phyloP scores from a whole-genome alignment of 2,113 vertebrate species.

The Xerus inauris region DNA sequence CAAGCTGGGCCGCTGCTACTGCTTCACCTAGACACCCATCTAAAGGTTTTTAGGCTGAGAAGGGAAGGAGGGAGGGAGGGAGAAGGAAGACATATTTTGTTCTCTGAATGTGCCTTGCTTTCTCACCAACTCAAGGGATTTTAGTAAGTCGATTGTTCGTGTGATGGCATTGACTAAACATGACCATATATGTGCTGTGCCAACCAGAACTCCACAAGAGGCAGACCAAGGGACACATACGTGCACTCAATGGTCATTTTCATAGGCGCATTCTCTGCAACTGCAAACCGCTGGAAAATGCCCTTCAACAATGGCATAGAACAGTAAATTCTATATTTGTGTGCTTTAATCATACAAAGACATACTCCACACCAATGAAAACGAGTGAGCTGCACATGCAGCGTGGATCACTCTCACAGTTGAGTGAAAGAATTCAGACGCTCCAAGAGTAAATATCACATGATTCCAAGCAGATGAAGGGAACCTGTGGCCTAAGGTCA shows the following conservation, averaged over 20 bases:
- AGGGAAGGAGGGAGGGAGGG: neutral
- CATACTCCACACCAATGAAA: neutral
- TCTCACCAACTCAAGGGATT: neutral
- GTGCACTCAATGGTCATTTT: neutral
- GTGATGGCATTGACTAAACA: neutral
- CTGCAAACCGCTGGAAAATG: neutral
- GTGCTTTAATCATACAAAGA: too few relatives aligned
- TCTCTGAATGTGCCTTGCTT: neutral
- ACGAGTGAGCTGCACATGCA: too few relatives aligned
- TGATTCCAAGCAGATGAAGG: neutral
- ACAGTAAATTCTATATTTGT: neutral
- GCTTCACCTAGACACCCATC: neutral
- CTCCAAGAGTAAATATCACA: rapidly evolving
- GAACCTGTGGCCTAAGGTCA: neutral
- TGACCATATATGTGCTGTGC: neutral
- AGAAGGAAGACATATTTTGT: neutral
- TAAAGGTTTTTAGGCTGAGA: neutral
- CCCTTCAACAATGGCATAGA: neutral
- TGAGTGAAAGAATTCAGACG: neutral
- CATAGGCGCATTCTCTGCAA: neutral
- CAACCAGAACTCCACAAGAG: neutral
- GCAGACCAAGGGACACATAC: neutral
- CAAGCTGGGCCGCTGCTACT: too few relatives aligned
- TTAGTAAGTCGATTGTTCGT: neutral
- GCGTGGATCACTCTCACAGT: neutral